A percentile compares a stretch with the other conserved stretches of the same genome.
Conservation (phyloP, 1,140 invertebrate species). For the Dendroctonus ponderosae region DNA sequence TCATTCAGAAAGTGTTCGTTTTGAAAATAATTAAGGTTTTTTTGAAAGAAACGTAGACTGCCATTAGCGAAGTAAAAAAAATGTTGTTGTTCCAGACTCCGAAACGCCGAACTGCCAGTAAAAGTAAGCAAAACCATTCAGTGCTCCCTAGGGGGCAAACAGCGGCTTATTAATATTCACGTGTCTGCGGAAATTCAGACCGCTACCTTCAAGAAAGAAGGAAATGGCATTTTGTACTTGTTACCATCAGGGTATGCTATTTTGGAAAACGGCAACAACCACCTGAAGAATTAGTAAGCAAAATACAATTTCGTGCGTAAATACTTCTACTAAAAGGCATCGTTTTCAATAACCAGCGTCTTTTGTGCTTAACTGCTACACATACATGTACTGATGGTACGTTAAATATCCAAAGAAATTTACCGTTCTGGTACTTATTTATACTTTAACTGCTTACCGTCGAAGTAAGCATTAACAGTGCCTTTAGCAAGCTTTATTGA, state of each 20-base stretch:
- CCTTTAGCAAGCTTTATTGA: too few species aligned
- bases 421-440: not conserved
- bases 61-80: not conserved
- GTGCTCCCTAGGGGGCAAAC: slow-evolving; percentile 75
- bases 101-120: slow-evolving; percentile 63
- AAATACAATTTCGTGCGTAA: too few species aligned
- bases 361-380: too few species aligned
- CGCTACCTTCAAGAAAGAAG: slow-evolving; percentile 64
- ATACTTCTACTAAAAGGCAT: too few species aligned
- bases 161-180: slow-evolving; percentile 62
- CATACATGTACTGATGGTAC: too few species aligned
- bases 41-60: too few species aligned
- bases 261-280: slow-evolving; percentile 46
- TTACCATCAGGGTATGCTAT: slow-evolving; percentile 55
- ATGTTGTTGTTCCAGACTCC: slow-evolving; percentile 52
- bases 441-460: too few species aligned
- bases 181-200: slow-evolving; percentile 57
- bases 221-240: slow-evolving; percentile 56
- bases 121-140: slow-evolving; percentile 63
- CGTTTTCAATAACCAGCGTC: too few species aligned
- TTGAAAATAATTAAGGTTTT: slow-evolving; percentile 11
- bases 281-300: slow-evolving; percentile 39
- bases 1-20: not conserved
- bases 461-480: too few species aligned
- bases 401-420: too few species aligned